Evolutionary conservation across 2,888 invertebrate species (phyloP), one percentile per base, ranked within the genome.

Genomic region (Barypeithes pellucidus): DNA sequence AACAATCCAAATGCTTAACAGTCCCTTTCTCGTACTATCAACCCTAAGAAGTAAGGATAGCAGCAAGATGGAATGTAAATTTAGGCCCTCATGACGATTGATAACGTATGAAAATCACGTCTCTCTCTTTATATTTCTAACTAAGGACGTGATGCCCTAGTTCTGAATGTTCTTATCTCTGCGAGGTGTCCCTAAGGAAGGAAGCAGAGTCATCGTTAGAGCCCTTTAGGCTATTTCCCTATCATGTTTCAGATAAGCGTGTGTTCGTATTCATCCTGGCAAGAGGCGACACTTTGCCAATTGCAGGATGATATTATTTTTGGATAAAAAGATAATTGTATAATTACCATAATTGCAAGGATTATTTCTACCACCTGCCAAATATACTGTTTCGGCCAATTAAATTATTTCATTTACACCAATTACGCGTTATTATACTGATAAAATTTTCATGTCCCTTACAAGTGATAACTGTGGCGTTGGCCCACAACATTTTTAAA

Each of bases 71-170:
- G 9, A 14, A 57, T 57, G 33, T 57, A 57, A 29, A 57, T 57
- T 29, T 18, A 3, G 54, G 54, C 16, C 18, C 54, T 11, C 16
- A 4, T 4, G 36, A 57, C 54, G 54, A 57, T 57, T 57, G 54
- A 57, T 57, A 57, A 57, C 33, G 36, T 57, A 57, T 57, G 54
- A 57, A 57, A 57, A 57, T 33, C 54, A 57, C 54, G 54, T 57
- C 33, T 57, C 33, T 57, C 54, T 57, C 54, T 57, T 33, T 57
- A 57, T 57, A 33, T 33, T 57, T 57, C 54, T 16, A 57, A 57
- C 54, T 57, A 29, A 57, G 54, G 33, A 57, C 54, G 54, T 57
- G 54, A 57, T 57, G 54, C 54, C 54, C 54, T 57, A 57, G 16
- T 57, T 57, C 33, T 29, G 54, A 18, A 16, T 57, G 18, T 12